These are phyloP conservation scores for Malurus leucopterus DNA, from an alignment of 2,797 vertebrate genomes.

Conservation along the genomic window DNA sequence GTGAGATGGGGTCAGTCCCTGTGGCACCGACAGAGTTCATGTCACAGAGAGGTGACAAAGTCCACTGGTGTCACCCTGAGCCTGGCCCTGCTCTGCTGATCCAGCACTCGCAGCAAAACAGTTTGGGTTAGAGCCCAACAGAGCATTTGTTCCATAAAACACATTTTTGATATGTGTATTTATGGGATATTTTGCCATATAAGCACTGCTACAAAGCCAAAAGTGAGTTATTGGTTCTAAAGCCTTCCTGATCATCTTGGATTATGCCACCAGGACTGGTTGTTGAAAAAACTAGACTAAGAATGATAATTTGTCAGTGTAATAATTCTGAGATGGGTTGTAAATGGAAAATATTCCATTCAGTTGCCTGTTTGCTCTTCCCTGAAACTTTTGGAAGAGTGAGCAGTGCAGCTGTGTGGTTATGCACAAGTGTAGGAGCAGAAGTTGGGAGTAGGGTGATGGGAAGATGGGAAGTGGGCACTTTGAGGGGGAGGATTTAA, in stretches of 20 bases:
- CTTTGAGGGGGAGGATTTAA: neutral
- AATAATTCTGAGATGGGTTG: neutral
- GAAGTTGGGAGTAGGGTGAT: neutral
- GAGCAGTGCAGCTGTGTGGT: neutral
- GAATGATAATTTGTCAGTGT: neutral
- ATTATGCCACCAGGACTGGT: neutral
- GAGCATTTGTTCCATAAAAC: neutral
- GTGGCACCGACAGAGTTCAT: neutral
- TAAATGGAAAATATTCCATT: neutral
- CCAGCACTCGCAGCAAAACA: neutral
- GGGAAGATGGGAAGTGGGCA: neutral
- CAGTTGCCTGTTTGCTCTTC: neutral
- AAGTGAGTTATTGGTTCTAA: neutral
- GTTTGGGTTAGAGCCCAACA: neutral
- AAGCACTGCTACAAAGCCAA: neutral
- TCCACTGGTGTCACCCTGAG: neutral
- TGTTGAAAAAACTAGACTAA: neutral
- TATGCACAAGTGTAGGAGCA: neutral
- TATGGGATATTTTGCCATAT: rapidly evolving
- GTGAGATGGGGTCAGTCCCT: neutral
- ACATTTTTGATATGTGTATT: too few relatives aligned
- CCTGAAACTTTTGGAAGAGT: neutral
- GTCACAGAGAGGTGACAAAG: neutral
- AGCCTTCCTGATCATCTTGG: neutral
- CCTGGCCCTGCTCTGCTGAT: neutral